A percentile compares a stretch with the other conserved stretches of the same genome.
Evolutionary conservation across 2,797 vertebrate species (phyloP).

Genomic region (Linurgus olivaceus): DNA sequence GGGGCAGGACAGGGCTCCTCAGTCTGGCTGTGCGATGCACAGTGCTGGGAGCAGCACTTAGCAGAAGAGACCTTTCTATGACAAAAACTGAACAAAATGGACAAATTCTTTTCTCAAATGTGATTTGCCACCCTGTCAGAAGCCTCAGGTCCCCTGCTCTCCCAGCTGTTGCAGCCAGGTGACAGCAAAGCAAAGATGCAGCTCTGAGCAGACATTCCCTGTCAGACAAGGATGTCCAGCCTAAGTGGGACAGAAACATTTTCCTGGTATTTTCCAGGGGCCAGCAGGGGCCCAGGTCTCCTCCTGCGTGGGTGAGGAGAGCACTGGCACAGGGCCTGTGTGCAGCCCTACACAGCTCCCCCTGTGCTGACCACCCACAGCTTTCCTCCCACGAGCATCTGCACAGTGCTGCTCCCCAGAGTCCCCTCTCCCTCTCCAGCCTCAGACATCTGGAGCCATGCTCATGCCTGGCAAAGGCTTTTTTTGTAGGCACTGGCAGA

Average conservation of each 20-base stretch:
- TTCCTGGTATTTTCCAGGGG: neutral
- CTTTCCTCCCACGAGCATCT: neutral
- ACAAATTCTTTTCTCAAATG: neutral
- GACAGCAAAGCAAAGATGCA: neutral
- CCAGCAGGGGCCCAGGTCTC: neutral
- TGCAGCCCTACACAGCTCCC: neutral
- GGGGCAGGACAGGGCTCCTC: neutral
- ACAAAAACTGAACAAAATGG: neutral
- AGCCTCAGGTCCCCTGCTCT: neutral
- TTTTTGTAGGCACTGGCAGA: neutral
- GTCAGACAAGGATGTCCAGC: neutral
- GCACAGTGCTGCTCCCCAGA: rapidly evolving
- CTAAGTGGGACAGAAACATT: neutral
- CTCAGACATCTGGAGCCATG: neutral
- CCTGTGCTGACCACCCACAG: neutral
- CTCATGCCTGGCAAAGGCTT: neutral
- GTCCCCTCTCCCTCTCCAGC: neutral
- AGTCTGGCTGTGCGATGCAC: neutral
- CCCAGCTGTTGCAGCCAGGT: neutral
- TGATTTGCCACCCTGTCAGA: neutral
- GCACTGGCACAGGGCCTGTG: neutral
- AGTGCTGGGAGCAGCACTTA: neutral
- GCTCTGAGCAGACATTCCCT: neutral
- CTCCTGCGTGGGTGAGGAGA: neutral
- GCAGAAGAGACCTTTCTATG: neutral